Evolutionary conservation across 2,113 vertebrate species (phyloP).

Genomic region (Lipophrys pholis): DNA sequence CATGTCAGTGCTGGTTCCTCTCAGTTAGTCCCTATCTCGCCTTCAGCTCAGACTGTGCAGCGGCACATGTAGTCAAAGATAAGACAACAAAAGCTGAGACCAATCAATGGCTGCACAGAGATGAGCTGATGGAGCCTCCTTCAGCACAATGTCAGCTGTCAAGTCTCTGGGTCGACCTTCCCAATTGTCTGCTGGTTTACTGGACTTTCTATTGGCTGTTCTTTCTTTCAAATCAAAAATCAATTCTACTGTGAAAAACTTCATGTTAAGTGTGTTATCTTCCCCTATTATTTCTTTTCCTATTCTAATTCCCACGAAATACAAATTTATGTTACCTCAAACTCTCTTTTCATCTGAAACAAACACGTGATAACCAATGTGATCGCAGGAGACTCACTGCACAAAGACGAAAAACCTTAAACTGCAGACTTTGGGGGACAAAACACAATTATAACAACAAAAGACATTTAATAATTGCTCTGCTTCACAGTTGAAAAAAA

Average conservation of each 20-base stretch:
- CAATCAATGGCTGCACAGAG: conserved; percentile 62
- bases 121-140: conserved; percentile 42
- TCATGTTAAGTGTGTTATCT: not conserved
- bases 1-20: conserved; percentile 33
- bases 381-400: not conserved
- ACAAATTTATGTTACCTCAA: not conserved
- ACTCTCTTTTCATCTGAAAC: not conserved
- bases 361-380: not conserved
- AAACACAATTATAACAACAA: not conserved
- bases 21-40: conserved; percentile 24
- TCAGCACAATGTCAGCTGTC: conserved; percentile 65
- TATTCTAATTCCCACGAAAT: not conserved
- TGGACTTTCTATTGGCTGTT: conserved; percentile 12
- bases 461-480: not conserved
- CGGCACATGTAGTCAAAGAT: conserved; percentile 62
- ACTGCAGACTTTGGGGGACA: not conserved
- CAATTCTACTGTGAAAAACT: not conserved
- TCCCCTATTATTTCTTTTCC: not conserved
- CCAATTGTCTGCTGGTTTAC: conserved; percentile 57
- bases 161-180: conserved; percentile 30
- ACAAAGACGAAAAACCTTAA: conserved; percentile 8
- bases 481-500: conserved; percentile 4
- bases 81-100: conserved; percentile 54
- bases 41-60: conserved; percentile 29
- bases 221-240: no score